Evolutionary conservation across 37 sponge, comb jelly and placozoan species (phyloP).

Genomic region (Corticium candelabrum): DNA sequence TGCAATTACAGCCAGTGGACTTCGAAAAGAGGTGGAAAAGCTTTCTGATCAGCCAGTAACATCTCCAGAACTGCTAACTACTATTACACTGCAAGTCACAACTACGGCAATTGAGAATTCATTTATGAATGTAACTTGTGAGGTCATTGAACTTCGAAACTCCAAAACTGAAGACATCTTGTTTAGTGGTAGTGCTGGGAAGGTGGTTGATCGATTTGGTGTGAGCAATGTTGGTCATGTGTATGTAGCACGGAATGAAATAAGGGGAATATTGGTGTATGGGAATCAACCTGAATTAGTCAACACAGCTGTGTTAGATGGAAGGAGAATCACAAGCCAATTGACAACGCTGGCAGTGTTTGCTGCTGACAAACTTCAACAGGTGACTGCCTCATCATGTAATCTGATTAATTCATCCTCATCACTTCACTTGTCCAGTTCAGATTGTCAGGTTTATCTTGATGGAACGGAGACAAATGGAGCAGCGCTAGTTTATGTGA

Average conservation of each 20-base stretch:
- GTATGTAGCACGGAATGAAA: not conserved
- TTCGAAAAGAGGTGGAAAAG: not conserved
- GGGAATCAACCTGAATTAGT: not conserved
- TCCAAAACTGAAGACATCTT: not conserved
- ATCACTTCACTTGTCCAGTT: not conserved
- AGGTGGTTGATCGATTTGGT: not conserved
- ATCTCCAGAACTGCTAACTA: not conserved
- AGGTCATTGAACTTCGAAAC: not conserved
- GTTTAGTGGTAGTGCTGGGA: not conserved
- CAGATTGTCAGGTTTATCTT: not conserved
- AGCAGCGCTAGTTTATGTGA: not conserved
- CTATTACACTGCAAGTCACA: not conserved
- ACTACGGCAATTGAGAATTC: not conserved
- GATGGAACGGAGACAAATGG: not conserved
- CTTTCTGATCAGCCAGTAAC: not conserved
- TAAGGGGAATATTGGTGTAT: not conserved
- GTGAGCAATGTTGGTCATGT: not conserved
- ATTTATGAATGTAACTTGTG: not conserved
- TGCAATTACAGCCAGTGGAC: not conserved
- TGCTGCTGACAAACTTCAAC: not conserved
- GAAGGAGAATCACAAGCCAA: not conserved
- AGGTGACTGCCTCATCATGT: not conserved
- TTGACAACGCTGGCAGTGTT: not conserved
- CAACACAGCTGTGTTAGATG: slow-evolving; percentile 5
- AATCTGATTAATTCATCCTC: not conserved